Evolutionary conservation across 2,888 invertebrate genomes (phyloP).

Genomic region (Stenodera caucasica): DNA sequence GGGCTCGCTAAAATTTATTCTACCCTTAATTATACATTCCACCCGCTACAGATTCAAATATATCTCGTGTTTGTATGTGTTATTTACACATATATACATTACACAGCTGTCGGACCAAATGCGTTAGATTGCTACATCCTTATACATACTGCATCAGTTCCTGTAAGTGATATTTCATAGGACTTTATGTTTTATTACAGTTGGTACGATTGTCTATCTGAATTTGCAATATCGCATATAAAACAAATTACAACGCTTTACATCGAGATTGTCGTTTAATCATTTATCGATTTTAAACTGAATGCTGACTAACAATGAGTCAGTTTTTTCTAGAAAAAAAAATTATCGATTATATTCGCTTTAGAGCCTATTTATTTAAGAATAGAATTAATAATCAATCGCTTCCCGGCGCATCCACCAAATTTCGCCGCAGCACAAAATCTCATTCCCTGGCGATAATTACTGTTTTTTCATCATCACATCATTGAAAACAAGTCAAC

Average conservation of each 20-base stretch:
- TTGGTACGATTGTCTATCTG: neutral
- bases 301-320: too few relatives aligned
- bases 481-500: too few relatives aligned
- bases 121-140: neutral
- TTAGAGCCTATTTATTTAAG: neutral
- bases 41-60: neutral
- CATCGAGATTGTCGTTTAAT: neutral
- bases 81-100: neutral
- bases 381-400: neutral
- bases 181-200: neutral
- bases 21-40: neutral
- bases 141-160: neutral
- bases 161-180: neutral
- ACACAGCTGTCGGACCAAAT: neutral
- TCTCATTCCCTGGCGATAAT: too few relatives aligned
- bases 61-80: neutral
- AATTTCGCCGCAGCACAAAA: neutral
- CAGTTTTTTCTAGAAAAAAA: neutral
- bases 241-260: too few relatives aligned
- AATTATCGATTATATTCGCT: neutral
- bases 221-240: too few relatives aligned
- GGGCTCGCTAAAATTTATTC: neutral
- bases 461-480: neutral
- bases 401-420: slow-evolving; percentile 22
- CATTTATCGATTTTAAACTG: too few relatives aligned